Evolutionary conservation across 2,797 vertebrate genomes (phyloP).

Genomic region (Dermochelys coriacea): DNA sequence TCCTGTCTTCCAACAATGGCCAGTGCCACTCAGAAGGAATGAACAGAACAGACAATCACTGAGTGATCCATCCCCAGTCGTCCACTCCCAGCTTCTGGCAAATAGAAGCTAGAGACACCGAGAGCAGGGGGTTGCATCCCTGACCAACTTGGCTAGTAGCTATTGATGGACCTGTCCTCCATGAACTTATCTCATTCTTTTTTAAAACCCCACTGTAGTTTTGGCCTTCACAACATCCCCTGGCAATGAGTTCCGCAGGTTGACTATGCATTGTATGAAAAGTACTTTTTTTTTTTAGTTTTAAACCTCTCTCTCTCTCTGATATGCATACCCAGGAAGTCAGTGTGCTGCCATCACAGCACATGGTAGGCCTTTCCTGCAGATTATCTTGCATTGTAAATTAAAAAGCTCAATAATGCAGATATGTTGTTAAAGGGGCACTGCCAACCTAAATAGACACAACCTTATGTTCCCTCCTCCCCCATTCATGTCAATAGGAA

Average conservation of each 20-base stretch:
- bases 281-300: not conserved
- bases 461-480: not conserved
- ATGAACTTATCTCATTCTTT: not conserved
- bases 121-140: not conserved
- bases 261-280: not conserved
- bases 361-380: not conserved
- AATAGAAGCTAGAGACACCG: not conserved
- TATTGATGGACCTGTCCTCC: not conserved
- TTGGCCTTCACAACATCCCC: not conserved
- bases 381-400: not conserved
- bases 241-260: not conserved
- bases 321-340: not conserved
- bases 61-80: not conserved
- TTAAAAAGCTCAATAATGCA: not conserved
- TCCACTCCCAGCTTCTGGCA: not conserved
- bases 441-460: not conserved
- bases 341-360: not conserved
- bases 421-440: not conserved
- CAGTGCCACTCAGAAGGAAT: not conserved
- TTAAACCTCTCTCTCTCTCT: not conserved
- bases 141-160: not conserved
- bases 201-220: not conserved
- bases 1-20: not conserved
- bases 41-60: not conserved
- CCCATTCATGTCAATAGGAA: constrained; percentile 18